Evolutionary conservation across 2,113 vertebrate species (phyloP), one percentile per base, ranked within the genome.

Genomic region (Pluvianellus socialis): DNA sequence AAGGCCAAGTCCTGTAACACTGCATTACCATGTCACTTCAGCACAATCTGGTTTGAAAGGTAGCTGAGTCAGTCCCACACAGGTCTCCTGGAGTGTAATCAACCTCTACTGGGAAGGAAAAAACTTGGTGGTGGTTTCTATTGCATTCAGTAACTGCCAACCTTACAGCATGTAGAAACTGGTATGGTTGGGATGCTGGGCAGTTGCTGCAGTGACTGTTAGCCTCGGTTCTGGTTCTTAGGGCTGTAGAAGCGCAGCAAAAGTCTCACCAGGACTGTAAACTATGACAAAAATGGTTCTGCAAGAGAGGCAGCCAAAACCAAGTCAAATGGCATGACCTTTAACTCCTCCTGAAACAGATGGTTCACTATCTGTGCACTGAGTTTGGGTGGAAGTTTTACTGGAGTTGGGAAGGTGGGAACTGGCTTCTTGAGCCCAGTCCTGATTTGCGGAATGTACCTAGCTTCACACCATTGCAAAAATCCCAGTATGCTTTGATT

Each of bases 231-330:
- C 85, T 61, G 35, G 35, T 55, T 18, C 0, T 0, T 55, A 5
- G 7, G 27, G 18, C 24, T 92, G 47, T 22, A 86, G 82, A 76
- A 88, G 7, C 63, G 59, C 0, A 0, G 35, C 21, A 68, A 38
- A 45, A 58, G 28, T 38, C 67, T 81, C 65, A 61, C 10, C 15
- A 87, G 61, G 30, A 42, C 56, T 71, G 30, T 65, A 83, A 91
- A 77, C 35, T 65, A 10, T 45, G 35, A 40, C 4, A 1, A 45
- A 65, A 91, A 61, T 0, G 0, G 30, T 56, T 72, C 81, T 80
- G 27, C 45, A 40, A 53, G 30, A 62, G 55, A 76, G 73, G 10
- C 32, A 70, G 6, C 12, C 2, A 4, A 89, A 94, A 77, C 38
- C 20, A 16, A 80, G 9, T 47, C 2, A 5, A 73, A 33, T 73